Percentiles rank a stretch among this genome's conserved stretches.
These are phyloP conservation scores for Micrastur ruficollis DNA, from an alignment of 2,797 vertebrate species.

Conservation along the genomic window DNA sequence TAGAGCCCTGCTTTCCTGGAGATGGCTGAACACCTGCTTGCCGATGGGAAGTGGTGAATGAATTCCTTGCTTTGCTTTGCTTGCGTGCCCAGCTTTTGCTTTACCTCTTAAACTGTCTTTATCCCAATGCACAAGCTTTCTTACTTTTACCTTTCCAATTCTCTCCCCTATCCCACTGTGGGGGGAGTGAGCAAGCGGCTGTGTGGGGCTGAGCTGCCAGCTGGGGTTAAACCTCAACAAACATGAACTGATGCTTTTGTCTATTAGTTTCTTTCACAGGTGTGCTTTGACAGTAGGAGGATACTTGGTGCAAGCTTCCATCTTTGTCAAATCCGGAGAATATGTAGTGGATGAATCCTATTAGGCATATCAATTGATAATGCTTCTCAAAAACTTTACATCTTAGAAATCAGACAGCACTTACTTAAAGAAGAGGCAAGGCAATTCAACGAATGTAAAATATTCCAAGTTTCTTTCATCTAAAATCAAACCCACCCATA, in stretches of 20 bases:
- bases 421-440: constrained; percentile 8
- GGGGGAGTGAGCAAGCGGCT: too few relatives aligned
- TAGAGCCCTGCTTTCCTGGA: too few relatives aligned
- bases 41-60: too few relatives aligned
- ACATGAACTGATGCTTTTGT: background rate
- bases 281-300: background rate
- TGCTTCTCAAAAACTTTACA: background rate
- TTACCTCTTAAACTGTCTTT: too few relatives aligned
- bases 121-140: too few relatives aligned
- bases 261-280: background rate
- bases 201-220: too few relatives aligned
- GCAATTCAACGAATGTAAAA: background rate
- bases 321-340: background rate
- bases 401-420: background rate
- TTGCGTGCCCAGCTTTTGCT: too few relatives aligned
- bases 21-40: too few relatives aligned
- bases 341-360: background rate
- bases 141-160: too few relatives aligned
- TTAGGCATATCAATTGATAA: background rate
- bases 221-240: too few relatives aligned
- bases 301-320: background rate
- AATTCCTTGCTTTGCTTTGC: too few relatives aligned
- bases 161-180: too few relatives aligned
- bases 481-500: background rate
- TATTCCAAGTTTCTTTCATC: background rate